Evolutionary conservation across 2,113 vertebrate species (phyloP).

Genomic region (Hippocampus mohnikei): DNA sequence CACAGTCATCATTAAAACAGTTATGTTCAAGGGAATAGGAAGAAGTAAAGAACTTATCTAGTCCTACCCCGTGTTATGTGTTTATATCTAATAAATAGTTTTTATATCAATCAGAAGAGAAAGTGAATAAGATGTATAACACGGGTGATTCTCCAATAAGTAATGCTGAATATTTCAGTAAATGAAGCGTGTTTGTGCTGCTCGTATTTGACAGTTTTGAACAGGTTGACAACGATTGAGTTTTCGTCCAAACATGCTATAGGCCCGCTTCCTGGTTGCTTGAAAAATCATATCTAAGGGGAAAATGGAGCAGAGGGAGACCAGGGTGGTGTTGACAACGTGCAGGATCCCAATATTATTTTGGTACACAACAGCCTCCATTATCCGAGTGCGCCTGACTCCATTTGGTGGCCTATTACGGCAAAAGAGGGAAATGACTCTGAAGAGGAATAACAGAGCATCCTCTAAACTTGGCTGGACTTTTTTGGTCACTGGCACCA

Average conservation of each 20-base stretch:
- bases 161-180: not conserved
- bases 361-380: slow-evolving; percentile 50
- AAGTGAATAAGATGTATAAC: no score
- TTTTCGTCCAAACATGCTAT: slow-evolving; percentile 29
- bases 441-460: slow-evolving; percentile 29
- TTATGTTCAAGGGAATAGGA: no score
- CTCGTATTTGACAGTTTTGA: not conserved
- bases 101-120: no score
- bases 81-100: no score
- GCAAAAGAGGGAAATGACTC: slow-evolving; percentile 51
- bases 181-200: not conserved
- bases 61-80: no score
- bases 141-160: not conserved
- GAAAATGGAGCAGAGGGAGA: slow-evolving; percentile 40
- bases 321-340: slow-evolving; percentile 43
- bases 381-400: slow-evolving; percentile 47
- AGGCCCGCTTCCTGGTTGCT: slow-evolving; percentile 26
- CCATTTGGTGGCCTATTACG: slow-evolving; percentile 60
- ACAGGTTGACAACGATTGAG: slow-evolving; percentile 30
- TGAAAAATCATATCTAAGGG: slow-evolving; percentile 47
- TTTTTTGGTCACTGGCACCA: not conserved
- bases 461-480: slow-evolving; percentile 2
- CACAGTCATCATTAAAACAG: no score
- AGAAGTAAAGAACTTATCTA: no score
- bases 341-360: slow-evolving; percentile 51